Conservation (phyloP, 2,113 vertebrate genomes). For the Dicentrarchus labrax region DNA sequence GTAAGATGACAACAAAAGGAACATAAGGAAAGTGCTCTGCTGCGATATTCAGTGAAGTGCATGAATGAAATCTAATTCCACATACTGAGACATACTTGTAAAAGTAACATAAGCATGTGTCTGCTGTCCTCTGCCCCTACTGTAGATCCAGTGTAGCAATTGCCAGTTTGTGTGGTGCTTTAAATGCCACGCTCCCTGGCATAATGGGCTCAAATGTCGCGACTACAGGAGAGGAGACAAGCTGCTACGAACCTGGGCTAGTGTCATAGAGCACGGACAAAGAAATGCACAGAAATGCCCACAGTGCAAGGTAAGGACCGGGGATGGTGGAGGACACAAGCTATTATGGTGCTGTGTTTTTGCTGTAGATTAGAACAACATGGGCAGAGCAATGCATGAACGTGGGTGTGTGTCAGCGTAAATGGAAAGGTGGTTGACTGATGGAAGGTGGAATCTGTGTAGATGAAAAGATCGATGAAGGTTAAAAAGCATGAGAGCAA, state of each 20-base stretch:
- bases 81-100: background rate
- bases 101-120: background rate
- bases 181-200: constrained; percentile 98
- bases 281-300: constrained; percentile 99
- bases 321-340: background rate
- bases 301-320: constrained; percentile 90
- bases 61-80: too few species aligned
- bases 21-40: background rate
- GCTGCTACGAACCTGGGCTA: constrained; percentile 95
- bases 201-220: constrained; percentile 95
- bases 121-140: background rate
- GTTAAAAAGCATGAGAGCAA: constrained; percentile 40
- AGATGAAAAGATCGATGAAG: constrained; percentile 61
- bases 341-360: too few species aligned
- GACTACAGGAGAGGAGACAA: constrained; percentile 98
- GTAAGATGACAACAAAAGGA: constrained; percentile 77
- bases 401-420: background rate
- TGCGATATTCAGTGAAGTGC: background rate
- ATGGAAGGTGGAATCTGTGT: constrained; percentile 38
- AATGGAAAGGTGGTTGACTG: constrained; percentile 34
- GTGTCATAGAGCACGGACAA: constrained; percentile 96
- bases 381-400: constrained; percentile 75
- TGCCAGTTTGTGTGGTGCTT: constrained; percentile 99
- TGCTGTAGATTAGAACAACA: constrained; percentile 63
- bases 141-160: constrained; percentile 93